phyloP scores from a whole-genome alignment of 2,113 vertebrate genomes.

The Rhodinocichla rosea region DNA sequence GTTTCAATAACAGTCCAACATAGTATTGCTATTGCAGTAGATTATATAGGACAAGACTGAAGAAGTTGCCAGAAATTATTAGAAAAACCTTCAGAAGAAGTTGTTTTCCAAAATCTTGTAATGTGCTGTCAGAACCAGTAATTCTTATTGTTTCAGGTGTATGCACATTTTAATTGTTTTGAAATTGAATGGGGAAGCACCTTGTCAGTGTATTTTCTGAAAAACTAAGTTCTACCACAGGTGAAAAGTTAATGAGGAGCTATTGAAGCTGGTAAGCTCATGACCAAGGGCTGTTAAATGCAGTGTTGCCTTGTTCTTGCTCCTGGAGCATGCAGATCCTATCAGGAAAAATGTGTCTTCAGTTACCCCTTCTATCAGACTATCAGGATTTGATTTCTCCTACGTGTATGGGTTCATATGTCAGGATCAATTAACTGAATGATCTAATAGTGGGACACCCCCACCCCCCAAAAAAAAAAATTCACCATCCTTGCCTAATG shows the following conservation, averaged over 20 bases:
- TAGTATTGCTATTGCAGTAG: not conserved
- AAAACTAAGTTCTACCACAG: not conserved
- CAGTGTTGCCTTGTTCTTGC: not conserved
- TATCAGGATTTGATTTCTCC: conserved; percentile 35
- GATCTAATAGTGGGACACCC: not conserved
- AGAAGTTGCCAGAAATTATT: not conserved
- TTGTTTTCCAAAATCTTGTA: not conserved
- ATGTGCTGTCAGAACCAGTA: not conserved
- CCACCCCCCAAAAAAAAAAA: not conserved
- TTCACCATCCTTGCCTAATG: not conserved
- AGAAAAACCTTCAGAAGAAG: not conserved
- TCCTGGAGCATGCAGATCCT: not conserved
- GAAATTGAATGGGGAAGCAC: not conserved
- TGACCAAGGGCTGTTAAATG: not conserved
- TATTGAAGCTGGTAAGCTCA: not conserved
- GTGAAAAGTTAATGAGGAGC: not conserved
- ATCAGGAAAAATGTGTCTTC: conserved; percentile 14
- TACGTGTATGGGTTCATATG: not conserved
- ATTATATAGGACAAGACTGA: not conserved
- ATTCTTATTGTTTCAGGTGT: not conserved
- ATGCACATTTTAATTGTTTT: not conserved
- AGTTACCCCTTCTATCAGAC: conserved; percentile 35
- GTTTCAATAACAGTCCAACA: not conserved
- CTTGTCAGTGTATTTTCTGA: not conserved
- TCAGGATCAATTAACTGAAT: not conserved